Conservation (phyloP, 2,888 invertebrate species). For the Ptychoptera albimana region DNA sequence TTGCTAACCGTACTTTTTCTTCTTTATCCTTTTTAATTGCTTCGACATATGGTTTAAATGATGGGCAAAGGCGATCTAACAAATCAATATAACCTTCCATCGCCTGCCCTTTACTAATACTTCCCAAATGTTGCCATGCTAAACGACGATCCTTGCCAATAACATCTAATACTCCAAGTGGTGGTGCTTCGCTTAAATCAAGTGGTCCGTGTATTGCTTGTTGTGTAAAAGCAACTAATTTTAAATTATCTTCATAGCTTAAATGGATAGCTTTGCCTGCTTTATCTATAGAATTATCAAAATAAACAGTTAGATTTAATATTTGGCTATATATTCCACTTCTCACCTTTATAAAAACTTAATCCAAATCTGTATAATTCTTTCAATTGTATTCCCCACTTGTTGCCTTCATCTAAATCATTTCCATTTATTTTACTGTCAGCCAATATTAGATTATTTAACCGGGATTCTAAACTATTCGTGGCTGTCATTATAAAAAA, state of each 20-base stretch:
- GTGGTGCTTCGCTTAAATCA: slow-evolving; percentile 53
- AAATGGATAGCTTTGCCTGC: slow-evolving; percentile 94
- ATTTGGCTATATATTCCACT: neutral
- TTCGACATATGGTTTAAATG: slow-evolving; percentile 80
- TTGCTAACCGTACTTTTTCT: slow-evolving; percentile 51
- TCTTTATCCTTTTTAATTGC: slow-evolving; percentile 81
- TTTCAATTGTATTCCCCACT: slow-evolving; percentile 53
- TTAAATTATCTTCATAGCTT: slow-evolving; percentile 84
- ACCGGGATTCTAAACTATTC: slow-evolving; percentile 1
- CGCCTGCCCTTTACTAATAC: slow-evolving; percentile 70
- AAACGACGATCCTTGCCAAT: slow-evolving; percentile 84
- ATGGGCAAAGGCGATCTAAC: slow-evolving; percentile 71
- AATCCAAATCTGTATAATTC: slow-evolving; percentile 82
- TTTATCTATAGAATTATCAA: slow-evolving; percentile 49
- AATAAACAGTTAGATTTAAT: neutral
- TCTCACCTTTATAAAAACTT: slow-evolving; percentile 82
- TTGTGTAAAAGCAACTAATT: slow-evolving; percentile 81
- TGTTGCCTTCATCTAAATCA: slow-evolving; percentile 16
- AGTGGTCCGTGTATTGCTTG: slow-evolving; percentile 79
- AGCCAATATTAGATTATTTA: neutral
- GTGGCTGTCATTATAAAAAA: neutral
- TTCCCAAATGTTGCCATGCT: slow-evolving; percentile 87
- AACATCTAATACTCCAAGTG: slow-evolving; percentile 84
- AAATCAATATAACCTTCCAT: slow-evolving; percentile 85
- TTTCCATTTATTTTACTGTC: neutral